These are phyloP conservation scores for Scolopax bukidnonensis DNA, from an alignment of 2,797 vertebrate genomes.

Conservation along the genomic window DNA sequence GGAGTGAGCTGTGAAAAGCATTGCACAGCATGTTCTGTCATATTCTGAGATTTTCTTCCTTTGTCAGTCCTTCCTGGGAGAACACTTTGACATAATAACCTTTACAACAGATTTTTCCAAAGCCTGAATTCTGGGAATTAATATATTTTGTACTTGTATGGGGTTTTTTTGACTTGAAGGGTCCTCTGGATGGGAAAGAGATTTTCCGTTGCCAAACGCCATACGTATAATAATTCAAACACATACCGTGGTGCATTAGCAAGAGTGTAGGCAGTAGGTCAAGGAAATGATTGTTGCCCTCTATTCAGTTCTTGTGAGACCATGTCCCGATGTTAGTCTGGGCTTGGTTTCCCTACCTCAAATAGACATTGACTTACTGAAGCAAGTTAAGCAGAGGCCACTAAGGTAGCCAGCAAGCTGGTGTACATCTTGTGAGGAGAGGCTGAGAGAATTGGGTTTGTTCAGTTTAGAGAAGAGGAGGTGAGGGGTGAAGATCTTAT, in stretches of 20 bases:
- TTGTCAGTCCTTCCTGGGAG: constrained; percentile 1
- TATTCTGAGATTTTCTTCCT: not conserved
- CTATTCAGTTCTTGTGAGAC: not conserved
- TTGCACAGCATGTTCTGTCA: not conserved
- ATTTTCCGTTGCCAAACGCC: not conserved
- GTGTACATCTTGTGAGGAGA: not conserved
- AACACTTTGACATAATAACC: not conserved
- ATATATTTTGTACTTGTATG: not conserved
- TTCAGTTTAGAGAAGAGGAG: not conserved
- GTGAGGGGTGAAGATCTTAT: not conserved
- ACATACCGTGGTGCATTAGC: fast-evolving
- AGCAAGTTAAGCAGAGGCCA: not conserved
- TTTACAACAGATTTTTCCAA: not conserved
- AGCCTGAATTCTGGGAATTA: not conserved
- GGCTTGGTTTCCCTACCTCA: not conserved
- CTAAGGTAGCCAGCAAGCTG: not conserved
- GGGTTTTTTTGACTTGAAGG: not conserved
- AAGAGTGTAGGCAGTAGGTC: not conserved
- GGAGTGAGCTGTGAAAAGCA: constrained; percentile 1
- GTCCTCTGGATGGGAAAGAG: not conserved
- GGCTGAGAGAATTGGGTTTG: not conserved
- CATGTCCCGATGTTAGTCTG: not conserved
- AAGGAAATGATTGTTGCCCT: not conserved
- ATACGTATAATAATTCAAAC: not conserved
- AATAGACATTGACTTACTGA: not conserved